These are phyloP conservation scores for Pedetes capensis DNA, from an alignment of 2,113 vertebrate genomes.

Conservation along the genomic window DNA sequence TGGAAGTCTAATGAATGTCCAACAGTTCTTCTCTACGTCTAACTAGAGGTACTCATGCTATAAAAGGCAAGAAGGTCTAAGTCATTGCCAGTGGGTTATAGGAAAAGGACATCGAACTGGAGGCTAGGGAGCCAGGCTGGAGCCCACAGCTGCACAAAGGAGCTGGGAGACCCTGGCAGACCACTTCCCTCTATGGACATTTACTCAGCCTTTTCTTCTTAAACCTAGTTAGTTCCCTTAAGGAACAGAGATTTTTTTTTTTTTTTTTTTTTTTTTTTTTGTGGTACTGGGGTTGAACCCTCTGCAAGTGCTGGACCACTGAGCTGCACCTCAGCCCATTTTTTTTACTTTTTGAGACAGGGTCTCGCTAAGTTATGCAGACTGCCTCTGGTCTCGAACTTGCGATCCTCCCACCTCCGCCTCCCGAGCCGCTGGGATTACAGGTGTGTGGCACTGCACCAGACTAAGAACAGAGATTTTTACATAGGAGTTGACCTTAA, in stretches of 20 bases:
- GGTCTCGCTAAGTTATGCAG: too few relatives aligned
- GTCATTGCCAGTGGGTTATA: not conserved
- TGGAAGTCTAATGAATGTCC: rapidly evolving
- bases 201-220: not conserved
- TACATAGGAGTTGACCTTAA: not conserved
- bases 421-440: too few relatives aligned
- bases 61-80: not conserved
- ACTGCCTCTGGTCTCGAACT: too few relatives aligned
- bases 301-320: too few relatives aligned
- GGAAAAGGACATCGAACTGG: not conserved
- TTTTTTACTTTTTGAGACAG: too few relatives aligned
- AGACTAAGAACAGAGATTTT: not conserved
- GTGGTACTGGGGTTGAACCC: too few relatives aligned
- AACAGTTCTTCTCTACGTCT: not conserved
- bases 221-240: not conserved
- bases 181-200: not conserved
- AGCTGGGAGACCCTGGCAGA: not conserved
- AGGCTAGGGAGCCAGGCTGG: not conserved
- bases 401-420: too few relatives aligned
- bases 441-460: too few relatives aligned
- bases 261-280: too few relatives aligned
- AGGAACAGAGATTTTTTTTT: not conserved
- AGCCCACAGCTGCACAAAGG: not conserved
- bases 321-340: too few relatives aligned
- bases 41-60: not conserved